These are phyloP conservation scores for Dicentrarchus labrax DNA, from an alignment of 2,113 vertebrate species.

Conservation along the genomic window DNA sequence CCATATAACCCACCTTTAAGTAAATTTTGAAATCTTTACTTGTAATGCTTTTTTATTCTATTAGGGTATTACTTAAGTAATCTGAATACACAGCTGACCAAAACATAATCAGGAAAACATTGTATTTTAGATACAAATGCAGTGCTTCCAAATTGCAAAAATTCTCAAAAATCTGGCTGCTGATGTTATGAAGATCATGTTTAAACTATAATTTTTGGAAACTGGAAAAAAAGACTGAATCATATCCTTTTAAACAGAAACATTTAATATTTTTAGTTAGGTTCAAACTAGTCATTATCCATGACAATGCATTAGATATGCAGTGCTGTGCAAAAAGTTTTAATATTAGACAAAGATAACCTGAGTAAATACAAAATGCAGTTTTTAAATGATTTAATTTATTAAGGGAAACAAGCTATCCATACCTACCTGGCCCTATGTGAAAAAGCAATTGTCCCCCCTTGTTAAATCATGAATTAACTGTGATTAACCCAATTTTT, in stretches of 20 bases:
- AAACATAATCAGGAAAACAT: not conserved
- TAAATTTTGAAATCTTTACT: no score
- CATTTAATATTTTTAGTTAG: no score
- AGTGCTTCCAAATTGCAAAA: not conserved
- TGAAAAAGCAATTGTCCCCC: no score
- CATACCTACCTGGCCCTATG: no score
- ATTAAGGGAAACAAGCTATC: no score
- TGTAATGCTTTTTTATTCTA: not conserved
- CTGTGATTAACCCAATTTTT: no score
- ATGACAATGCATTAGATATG: not conserved
- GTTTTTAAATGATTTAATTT: no score
- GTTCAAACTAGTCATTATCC: not conserved
- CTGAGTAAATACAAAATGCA: no score
- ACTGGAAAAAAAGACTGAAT: not conserved
- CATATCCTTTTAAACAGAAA: no score
- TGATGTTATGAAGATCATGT: not conserved
- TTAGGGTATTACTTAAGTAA: not conserved
- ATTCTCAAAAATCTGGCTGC: not conserved
- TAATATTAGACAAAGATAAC: no score
- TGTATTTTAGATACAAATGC: not conserved
- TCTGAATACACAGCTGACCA: not conserved
- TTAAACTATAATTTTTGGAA: not conserved
- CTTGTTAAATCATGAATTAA: no score
- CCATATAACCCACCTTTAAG: no score
- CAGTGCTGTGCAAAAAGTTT: not conserved